A percentile compares a stretch with the other conserved stretches of the same genome.
Evolutionary conservation across 2,888 invertebrate genomes (phyloP).

Genomic region (Zaprionus bogoriensis): DNA sequence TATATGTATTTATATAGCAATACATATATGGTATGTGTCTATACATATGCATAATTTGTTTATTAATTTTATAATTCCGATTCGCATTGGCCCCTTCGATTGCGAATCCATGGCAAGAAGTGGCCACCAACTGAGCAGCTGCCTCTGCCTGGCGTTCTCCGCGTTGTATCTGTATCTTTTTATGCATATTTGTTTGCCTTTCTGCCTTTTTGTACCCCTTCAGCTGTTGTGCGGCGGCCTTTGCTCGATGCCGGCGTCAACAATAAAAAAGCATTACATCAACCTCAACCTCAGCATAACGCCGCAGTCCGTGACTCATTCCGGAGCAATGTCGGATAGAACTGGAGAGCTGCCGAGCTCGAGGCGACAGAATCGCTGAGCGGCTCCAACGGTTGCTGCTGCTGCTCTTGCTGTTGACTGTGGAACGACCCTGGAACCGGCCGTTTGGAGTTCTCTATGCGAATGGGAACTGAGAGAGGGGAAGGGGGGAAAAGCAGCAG

Average conservation of each 20-base stretch:
- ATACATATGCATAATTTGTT: slow-evolving; percentile 46
- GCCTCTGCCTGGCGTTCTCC: slow-evolving; percentile 26
- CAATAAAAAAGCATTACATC: slow-evolving; percentile 56
- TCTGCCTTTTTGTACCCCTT: no score
- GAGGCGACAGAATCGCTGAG: neutral
- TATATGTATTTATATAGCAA: no score
- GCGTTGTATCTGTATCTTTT: neutral
- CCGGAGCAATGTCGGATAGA: slow-evolving; percentile 38
- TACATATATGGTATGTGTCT: no score
- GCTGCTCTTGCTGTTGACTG: slow-evolving; percentile 6
- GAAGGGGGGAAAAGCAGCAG: no score
- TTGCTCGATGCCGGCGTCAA: no score
- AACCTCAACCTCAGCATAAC: slow-evolving; percentile 21
- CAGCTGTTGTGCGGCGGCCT: no score
- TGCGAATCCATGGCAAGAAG: slow-evolving; percentile 24
- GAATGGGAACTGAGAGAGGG: no score
- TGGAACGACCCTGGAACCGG: slow-evolving; percentile 34
- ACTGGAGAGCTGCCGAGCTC: neutral
- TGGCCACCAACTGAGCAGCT: slow-evolving; percentile 59
- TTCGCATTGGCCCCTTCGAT: slow-evolving; percentile 5
- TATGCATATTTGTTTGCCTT: slow-evolving; percentile 3
- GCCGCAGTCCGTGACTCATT: slow-evolving; percentile 36
- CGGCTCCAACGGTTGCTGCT: slow-evolving; percentile 15
- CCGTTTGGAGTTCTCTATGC: slow-evolving; percentile 6
- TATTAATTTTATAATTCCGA: slow-evolving; percentile 46